These are phyloP conservation scores for Kryptolebias marmoratus DNA, from an alignment of 2,113 vertebrate genomes.

Conservation along the genomic window DNA sequence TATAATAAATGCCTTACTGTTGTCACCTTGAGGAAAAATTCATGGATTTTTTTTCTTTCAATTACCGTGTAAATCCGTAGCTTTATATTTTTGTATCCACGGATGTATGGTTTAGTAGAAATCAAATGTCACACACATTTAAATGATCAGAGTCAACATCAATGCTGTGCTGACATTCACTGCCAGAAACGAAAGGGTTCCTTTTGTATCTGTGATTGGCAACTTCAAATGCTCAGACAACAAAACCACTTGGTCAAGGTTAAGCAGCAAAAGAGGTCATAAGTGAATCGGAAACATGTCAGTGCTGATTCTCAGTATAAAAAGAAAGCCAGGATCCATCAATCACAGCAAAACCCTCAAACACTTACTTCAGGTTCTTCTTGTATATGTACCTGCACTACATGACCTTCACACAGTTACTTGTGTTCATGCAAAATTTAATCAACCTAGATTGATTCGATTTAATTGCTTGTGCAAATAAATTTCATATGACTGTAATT, in stretches of 20 bases:
- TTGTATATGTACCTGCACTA: neutral
- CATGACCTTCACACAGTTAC: slow-evolving; percentile 36
- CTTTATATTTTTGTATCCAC: neutral
- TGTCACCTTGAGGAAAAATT: too few species aligned
- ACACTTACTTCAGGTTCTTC: neutral
- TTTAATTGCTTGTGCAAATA: slow-evolving; percentile 15
- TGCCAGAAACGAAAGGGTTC: neutral
- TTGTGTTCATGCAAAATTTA: slow-evolving; percentile 23
- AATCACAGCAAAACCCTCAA: neutral
- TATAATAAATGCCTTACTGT: neutral
- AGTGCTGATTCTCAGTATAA: neutral
- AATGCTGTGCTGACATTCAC: neutral
- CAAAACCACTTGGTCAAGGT: neutral
- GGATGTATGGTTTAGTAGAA: neutral
- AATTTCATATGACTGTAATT: slow-evolving; percentile 19
- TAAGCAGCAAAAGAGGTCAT: neutral
- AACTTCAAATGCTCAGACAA: slow-evolving; percentile 2
- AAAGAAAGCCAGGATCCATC: neutral
- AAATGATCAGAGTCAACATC: neutral
- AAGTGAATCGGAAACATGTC: rapidly evolving
- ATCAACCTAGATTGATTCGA: slow-evolving; percentile 16
- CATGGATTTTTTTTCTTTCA: neutral
- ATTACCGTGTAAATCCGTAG: too few species aligned
- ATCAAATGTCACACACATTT: neutral
- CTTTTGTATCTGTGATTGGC: slow-evolving; percentile 1